Base-by-base conservation (phyloP, 1,140 invertebrate genomes). In the Pseudachorutes palmiensis region DNA sequence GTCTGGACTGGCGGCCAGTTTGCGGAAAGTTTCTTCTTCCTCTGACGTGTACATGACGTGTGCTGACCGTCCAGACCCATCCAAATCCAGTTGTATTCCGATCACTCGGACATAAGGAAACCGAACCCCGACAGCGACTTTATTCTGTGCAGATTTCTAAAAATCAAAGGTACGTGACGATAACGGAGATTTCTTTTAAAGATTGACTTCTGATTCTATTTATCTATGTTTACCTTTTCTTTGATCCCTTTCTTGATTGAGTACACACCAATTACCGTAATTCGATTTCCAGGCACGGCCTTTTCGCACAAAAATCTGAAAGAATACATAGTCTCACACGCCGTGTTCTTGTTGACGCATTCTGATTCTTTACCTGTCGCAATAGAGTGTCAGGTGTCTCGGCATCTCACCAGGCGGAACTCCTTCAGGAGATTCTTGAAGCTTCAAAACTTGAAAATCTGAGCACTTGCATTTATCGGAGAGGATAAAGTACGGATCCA, bases 321-420 rank as follows among this genome's bases (percentile, higher is more conserved):
- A 76, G 66, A 55, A 24, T 41, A 19, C 36, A 41, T 41, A 41
- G 19, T 41, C 5, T 9, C 19, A 41, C 19, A 45, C 9, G 36
- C 9, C 36, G 9, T 45, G 36, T 45, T 45, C 19, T 12, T 45
- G 36, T 45, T 45, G 9, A 45, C 9, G 19, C 9, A 45, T 12
- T 45, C 9, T 45, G 36, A 12, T 45, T 45, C 36, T 67, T 73
- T 78, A 85, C 75, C 94, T 85, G 77, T 99, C 97, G 76, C 90
- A 92, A 78, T 95, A 99, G 0, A 99, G 81, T 70, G 94, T 89
- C 64, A 99, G 80, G 80, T 99, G 97, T 5, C 97, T 83, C 0
- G 97, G 97, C 84, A 99, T 93, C 83, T 99, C 97, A 64, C 97
- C 96, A 76, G 98, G 94, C 0, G 97, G 97, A 67, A 99, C 91